Evolutionary conservation across 2,797 vertebrate genomes (phyloP), one percentile per base, ranked within the genome.

Genomic region (Manis pentadactyla): DNA sequence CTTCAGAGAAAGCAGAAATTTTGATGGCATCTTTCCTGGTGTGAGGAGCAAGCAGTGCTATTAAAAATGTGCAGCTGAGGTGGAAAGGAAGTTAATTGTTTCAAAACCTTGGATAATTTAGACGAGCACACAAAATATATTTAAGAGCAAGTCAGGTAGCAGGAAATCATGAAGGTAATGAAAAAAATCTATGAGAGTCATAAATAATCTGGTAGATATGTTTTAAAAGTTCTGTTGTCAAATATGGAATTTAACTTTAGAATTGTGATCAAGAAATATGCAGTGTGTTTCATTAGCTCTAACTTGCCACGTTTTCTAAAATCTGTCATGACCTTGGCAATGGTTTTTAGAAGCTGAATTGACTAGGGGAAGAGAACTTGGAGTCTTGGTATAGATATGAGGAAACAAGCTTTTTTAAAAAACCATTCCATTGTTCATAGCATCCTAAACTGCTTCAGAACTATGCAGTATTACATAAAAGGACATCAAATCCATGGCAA

Each of bases 241-340:
- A 39, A 75, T 55, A 18, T 69, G 55, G 57, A 96, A 77, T 78
- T 93, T 85, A 64, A 75, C 61, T 59, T 85, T 82, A 91, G 74
- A 93, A 91, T 42, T 69, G 49, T 79, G 77, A 87, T n/a, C 55
- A 83, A 21, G 5, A 93, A 66, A 86, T 95, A 49, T 63, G 82
- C 4, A 69, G 14, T 1, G 0, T 46, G 93, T 89, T 46, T 84
- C 31, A n/a, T 93, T 7, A 7, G 14, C 8, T 63, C 59, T 79
- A 92, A 78, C 27, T 68, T 92, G n/a, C 49, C 59, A 93, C 2
- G 31, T 90, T 94, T 86, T 82, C 73, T 90, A 55, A 71, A 88
- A 78, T 83, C 13, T 83, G 2, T 86, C 46, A 39, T 86, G 53
- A 93, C 34, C 55, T 92, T 69, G 18, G 55, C 89, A 95, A 51